Percentiles rank a stretch among this genome's conserved stretches.
Evolutionary conservation across 1,140 invertebrate genomes (phyloP).

Genomic region (Pectinophora gossypiella): DNA sequence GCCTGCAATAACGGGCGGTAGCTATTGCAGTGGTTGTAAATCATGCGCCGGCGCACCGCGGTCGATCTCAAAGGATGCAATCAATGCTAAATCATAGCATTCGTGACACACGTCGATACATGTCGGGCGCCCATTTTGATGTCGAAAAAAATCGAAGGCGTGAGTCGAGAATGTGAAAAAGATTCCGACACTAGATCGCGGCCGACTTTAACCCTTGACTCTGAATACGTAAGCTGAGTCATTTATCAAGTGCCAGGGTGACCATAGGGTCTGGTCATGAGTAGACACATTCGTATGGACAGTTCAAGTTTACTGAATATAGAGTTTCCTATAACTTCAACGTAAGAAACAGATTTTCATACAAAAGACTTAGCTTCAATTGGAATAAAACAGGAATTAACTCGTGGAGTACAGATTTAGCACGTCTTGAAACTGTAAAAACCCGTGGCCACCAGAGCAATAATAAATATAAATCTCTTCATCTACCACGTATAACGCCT

Average conservation of each 20-base stretch:
- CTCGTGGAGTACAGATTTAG: too few relatives aligned
- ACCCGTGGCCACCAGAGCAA: conserved; percentile 29
- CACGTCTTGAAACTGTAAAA: neutral
- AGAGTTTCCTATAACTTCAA: too few relatives aligned
- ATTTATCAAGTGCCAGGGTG: conserved; percentile 57
- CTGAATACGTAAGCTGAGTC: conserved; percentile 52
- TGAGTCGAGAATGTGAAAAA: conserved; percentile 44
- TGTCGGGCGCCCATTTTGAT: conserved; percentile 9
- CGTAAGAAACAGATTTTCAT: too few relatives aligned
- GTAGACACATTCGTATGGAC: too few relatives aligned
- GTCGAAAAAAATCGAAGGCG: conserved; percentile 36
- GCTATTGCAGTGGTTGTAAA: conserved; percentile 54
- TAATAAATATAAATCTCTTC: conserved; percentile 70
- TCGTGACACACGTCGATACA: conserved; percentile 40
- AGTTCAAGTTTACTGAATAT: too few relatives aligned
- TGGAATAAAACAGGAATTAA: too few relatives aligned
- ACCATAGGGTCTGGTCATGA: conserved; percentile 22
- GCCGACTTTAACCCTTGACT: conserved; percentile 62
- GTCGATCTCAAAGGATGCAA: conserved; percentile 46
- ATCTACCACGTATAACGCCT: conserved; percentile 52
- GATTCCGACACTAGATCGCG: conserved; percentile 55
- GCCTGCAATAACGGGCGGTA: conserved; percentile 36
- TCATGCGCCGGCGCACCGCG: conserved; percentile 27
- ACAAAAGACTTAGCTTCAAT: too few relatives aligned
- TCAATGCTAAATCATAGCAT: conserved; percentile 58